These are phyloP conservation scores for Adelosebastes latens DNA, from an alignment of 2,797 vertebrate species.

Conservation along the genomic window DNA sequence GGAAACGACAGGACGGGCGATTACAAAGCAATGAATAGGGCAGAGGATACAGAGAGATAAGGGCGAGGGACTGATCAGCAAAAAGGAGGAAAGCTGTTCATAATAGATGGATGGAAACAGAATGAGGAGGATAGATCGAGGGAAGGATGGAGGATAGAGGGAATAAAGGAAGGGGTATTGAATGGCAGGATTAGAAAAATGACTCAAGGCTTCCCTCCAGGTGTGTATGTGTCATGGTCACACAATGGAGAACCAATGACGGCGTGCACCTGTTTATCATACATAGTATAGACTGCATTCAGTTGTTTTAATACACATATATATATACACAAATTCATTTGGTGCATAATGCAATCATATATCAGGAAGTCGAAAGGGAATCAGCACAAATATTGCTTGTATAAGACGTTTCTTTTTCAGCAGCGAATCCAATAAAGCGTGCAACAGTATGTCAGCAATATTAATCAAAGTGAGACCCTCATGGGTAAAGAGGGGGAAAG, in stretches of 20 bases:
- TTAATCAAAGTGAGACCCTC: slow-evolving; percentile 35
- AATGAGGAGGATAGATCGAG: slow-evolving; percentile 3
- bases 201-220: slow-evolving; percentile 33
- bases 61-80: slow-evolving; percentile 15
- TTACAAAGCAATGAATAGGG: slow-evolving; percentile 18
- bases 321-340: neutral
- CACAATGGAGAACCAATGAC: neutral
- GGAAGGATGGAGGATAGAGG: slow-evolving; percentile 9
- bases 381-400: neutral
- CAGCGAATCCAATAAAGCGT: slow-evolving; percentile 19
- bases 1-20: neutral
- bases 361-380: neutral
- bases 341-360: neutral
- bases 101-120: slow-evolving; percentile 28
- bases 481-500: neutral
- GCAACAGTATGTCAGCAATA: neutral
- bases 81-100: slow-evolving; percentile 47
- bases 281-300: neutral
- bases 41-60: slow-evolving; percentile 22
- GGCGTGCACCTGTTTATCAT: neutral
- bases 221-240: neutral
- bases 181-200: slow-evolving; percentile 37
- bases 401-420: neutral
- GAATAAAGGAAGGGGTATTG: neutral
- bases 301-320: slow-evolving; percentile 10